Base-by-base conservation (phyloP, 2,113 vertebrate genomes). In the Cyanistes caeruleus region DNA sequence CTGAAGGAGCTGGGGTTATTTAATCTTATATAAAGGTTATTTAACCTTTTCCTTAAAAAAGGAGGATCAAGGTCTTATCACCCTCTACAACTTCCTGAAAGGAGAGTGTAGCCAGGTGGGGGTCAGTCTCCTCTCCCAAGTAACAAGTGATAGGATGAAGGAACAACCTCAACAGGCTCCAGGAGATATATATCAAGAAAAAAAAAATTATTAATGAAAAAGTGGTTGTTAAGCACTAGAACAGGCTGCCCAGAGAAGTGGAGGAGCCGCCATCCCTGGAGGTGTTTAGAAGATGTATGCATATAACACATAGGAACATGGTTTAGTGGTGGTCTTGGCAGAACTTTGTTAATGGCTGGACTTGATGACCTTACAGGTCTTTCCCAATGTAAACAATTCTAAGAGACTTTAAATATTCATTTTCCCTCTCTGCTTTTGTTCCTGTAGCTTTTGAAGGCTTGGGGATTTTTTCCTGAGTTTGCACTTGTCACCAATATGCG, bases 401-500 rank as follows among this genome's bases (percentile, higher is more conserved):
- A 55, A 70, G 18, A 33, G 13, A 52, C 13, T 52, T 16, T n/a
- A 10, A 21, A 43, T 39, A 27, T 8, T 2, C 28, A 7, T 51
- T 83, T 91, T 27, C 13, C 13, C 7, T 16, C 7, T 24, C 62
- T 67, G 28, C 18, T 77, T 89, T 89, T 62, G 2, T 44, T 85
- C 9, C 9, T 3, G 1, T 27, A 43, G 16, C 4, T 63, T 81
- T 75, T 75, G 35, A 33, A 82, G 55, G 7, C 20, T 58, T 13
- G 17, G 6, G 3, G 0, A 31, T 67, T 73, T 74, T 15, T 10
- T 33, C 25, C 46, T 7, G 4, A 19, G 18, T 15, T 93, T 62
- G 7, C 9, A 20, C 20, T 12, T n/a, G 20, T 70, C 15, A 5
- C 18, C 37, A 59, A 9, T 7, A 27, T 10, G 5, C 1, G 1